Conservation (phyloP, 1,140 invertebrate genomes). For the Euglossa dilemma region DNA sequence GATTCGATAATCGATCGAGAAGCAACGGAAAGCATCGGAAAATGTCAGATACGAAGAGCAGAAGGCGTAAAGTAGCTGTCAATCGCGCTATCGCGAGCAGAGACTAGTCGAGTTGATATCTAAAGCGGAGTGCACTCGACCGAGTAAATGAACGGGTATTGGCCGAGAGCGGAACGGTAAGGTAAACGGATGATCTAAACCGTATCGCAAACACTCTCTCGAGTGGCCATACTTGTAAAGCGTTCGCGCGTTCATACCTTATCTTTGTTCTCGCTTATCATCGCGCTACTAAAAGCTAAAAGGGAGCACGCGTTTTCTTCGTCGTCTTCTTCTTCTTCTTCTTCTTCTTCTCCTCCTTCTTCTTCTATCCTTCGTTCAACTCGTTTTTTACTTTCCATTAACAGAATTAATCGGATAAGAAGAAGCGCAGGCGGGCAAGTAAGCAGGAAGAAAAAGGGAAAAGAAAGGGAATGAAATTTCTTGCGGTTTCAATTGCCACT, state of each 20-base stretch:
- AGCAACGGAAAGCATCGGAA: fast-evolving
- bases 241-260: background rate
- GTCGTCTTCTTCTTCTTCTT: no score
- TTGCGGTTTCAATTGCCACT: slow-evolving; percentile 71
- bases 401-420: no score
- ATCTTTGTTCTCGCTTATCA: background rate
- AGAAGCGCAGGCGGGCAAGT: no score
- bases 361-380: no score
- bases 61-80: slow-evolving; percentile 10
- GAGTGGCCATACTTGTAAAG: slow-evolving; percentile 44
- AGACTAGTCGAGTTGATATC: slow-evolving; percentile 17
- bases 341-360: no score
- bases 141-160: background rate
- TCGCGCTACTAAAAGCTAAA: no score
- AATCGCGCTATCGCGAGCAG: background rate
- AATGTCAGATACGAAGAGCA: background rate
- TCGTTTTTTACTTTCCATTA: no score
- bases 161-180: background rate
- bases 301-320: background rate
- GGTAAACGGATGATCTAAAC: slow-evolving; percentile 52
- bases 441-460: slow-evolving; percentile 6
- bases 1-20: background rate
- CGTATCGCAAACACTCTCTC: slow-evolving; percentile 41
- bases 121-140: slow-evolving; percentile 16
- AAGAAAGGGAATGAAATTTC: slow-evolving; percentile 16